phyloP scores from a whole-genome alignment of 2,113 vertebrate species.

The Anhinga rufa region DNA sequence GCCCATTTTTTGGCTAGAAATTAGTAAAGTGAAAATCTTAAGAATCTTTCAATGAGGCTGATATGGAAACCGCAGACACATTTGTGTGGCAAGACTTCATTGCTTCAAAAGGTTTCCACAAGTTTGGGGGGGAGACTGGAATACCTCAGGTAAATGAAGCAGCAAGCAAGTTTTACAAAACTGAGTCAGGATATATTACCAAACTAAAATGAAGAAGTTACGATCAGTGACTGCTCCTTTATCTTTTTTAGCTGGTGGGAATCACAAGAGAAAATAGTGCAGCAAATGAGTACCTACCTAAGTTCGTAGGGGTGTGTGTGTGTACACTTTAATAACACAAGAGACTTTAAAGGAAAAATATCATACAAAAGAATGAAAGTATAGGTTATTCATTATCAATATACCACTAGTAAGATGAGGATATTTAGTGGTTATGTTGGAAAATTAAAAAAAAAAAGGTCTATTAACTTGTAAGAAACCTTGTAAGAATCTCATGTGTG shows the following conservation, averaged over 20 bases:
- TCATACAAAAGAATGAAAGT: not conserved
- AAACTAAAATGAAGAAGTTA: not conserved
- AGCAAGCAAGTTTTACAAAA: not conserved
- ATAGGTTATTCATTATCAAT: not conserved
- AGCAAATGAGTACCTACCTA: not conserved
- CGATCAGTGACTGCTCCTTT: not conserved
- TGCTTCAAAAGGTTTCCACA: not conserved
- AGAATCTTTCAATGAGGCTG: not conserved
- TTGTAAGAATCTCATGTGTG: not conserved
- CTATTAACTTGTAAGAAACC: not conserved
- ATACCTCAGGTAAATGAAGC: not conserved
- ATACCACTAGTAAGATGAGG: not conserved
- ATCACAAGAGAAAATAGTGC: not conserved
- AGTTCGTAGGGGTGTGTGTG: accelerated
- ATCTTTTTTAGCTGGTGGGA: not conserved
- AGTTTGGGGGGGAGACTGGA: not conserved
- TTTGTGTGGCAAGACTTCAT: not conserved
- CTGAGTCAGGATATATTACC: not conserved
- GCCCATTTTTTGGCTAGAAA: not conserved
- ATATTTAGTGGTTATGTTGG: not conserved
- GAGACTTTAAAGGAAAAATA: not conserved
- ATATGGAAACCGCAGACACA: not conserved
- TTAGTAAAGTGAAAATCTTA: not conserved
- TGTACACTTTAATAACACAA: not conserved
- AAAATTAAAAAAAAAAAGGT: not conserved